Conservation (phyloP, 2,888 invertebrate species). For the Trissonchulus latispiculum region DNA sequence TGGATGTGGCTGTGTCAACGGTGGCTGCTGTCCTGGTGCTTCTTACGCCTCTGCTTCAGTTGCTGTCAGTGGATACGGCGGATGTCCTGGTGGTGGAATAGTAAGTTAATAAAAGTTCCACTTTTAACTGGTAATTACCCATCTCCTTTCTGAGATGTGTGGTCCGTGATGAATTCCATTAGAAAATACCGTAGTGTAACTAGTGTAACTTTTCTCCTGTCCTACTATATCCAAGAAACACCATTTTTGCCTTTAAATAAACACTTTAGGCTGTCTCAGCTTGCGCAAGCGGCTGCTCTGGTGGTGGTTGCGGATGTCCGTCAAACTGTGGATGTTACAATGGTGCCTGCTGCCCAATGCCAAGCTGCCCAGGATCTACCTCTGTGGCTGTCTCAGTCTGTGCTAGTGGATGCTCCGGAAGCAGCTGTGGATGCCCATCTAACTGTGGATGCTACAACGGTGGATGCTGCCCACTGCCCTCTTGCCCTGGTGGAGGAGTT, state of each 20-base stretch:
- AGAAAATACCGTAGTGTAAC: too few species aligned
- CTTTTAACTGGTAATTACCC: too few species aligned
- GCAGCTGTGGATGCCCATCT: neutral
- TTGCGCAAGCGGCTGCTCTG: neutral
- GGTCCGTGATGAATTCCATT: too few species aligned
- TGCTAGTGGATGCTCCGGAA: neutral
- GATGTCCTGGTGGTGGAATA: neutral
- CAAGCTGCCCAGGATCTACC: constrained; percentile 11
- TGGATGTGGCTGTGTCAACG: constrained; percentile 32
- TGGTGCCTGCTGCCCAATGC: constrained; percentile 17
- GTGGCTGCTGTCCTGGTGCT: constrained; percentile 24
- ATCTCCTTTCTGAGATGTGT: too few species aligned
- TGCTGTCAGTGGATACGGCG: neutral
- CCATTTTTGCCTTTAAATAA: too few species aligned
- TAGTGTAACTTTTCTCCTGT: too few species aligned
- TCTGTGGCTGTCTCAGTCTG: constrained; percentile 16
- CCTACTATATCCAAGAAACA: too few species aligned
- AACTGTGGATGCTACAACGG: neutral
- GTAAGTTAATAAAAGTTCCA: too few species aligned
- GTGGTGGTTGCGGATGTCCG: neutral
- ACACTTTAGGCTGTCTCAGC: neutral
- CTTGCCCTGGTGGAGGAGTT: constrained; percentile 5
- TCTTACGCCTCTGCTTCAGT: neutral
- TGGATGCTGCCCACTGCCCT: neutral
- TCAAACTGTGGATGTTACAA: constrained; percentile 27